Evolutionary conservation across 1,140 invertebrate genomes (phyloP).

Genomic region (Drosophila serrata): DNA sequence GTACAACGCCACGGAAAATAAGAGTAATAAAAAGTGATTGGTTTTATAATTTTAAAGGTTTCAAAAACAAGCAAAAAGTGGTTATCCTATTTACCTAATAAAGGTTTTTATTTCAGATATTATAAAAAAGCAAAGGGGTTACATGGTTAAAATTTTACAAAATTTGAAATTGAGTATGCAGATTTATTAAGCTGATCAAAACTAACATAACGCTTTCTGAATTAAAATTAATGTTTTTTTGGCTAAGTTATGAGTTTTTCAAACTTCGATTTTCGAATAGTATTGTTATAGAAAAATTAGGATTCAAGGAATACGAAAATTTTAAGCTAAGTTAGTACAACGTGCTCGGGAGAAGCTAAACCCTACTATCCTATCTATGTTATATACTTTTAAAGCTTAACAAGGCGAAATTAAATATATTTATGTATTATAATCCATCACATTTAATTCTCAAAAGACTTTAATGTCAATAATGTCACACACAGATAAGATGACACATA

Average conservation of each 20-base stretch:
- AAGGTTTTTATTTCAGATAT: not conserved
- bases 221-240: too few relatives aligned
- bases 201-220: too few relatives aligned
- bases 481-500: not conserved
- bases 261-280: too few relatives aligned
- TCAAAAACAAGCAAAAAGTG: not conserved
- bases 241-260: too few relatives aligned
- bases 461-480: not conserved
- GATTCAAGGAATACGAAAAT: too few relatives aligned
- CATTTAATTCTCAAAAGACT: not conserved
- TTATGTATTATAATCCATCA: not conserved
- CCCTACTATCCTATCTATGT: not conserved
- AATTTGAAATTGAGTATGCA: too few relatives aligned
- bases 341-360: not conserved
- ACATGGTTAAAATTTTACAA: too few relatives aligned
- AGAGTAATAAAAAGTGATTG: not conserved
- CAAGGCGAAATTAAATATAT: not conserved
- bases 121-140: too few relatives aligned
- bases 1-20: conserved; percentile 2
- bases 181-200: too few relatives aligned
- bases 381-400: conserved; percentile 4
- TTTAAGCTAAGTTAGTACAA: not conserved
- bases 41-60: too few relatives aligned
- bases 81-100: not conserved
- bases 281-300: too few relatives aligned